Conservation (phyloP, 2,888 invertebrate species). For the Tipula lateralis region DNA sequence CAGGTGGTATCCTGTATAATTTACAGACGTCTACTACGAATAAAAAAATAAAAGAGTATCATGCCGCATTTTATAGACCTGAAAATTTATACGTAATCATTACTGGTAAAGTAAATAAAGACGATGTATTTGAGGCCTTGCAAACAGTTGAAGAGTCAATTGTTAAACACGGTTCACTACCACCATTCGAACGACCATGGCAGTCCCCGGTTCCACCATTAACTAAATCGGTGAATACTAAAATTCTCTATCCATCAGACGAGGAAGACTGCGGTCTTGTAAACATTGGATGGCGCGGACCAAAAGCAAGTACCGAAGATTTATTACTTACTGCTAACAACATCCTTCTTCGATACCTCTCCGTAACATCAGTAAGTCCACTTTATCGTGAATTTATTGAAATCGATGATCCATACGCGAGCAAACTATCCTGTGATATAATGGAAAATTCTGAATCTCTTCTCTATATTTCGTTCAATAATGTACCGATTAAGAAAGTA, state of each 20-base stretch:
- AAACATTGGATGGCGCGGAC: slow-evolving; percentile 74
- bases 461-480: slow-evolving; percentile 66
- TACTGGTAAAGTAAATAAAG: slow-evolving; percentile 71
- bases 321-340: slow-evolving; percentile 60
- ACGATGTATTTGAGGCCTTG: slow-evolving; percentile 69
- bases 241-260: slow-evolving; percentile 60
- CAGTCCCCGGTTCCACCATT: slow-evolving; percentile 63
- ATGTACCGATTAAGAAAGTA: slow-evolving; percentile 67
- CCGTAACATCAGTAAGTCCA: slow-evolving; percentile 82
- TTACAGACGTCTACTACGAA: slow-evolving; percentile 75
- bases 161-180: slow-evolving; percentile 41
- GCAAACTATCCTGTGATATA: slow-evolving; percentile 59
- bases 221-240: slow-evolving; percentile 54
- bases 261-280: slow-evolving; percentile 78
- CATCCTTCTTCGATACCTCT: slow-evolving; percentile 72
- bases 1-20: slow-evolving; percentile 81
- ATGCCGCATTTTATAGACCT: slow-evolving; percentile 80
- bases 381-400: slow-evolving; percentile 79
- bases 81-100: slow-evolving; percentile 83
- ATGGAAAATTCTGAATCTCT: slow-evolving; percentile 68
- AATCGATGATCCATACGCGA: slow-evolving; percentile 73
- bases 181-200: slow-evolving; percentile 70
- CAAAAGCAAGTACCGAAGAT: slow-evolving; percentile 52
- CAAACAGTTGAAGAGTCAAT: slow-evolving; percentile 72
- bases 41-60: slow-evolving; percentile 72